phyloP scores from a whole-genome alignment of 2,113 vertebrate species.

The Cricetomys ansorgei region DNA sequence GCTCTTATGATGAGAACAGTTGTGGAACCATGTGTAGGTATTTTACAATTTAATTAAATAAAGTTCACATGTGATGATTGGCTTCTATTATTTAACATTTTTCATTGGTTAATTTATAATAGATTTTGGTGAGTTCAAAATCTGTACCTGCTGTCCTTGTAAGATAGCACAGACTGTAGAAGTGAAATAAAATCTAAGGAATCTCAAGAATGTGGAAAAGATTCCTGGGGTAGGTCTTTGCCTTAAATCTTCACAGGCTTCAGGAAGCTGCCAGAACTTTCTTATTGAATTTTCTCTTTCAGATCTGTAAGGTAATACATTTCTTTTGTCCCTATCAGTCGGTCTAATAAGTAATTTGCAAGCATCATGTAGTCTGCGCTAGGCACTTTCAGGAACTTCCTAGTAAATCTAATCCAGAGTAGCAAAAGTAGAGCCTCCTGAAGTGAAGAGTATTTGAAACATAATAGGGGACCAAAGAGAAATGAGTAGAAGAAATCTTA shows the following conservation, averaged over 20 bases:
- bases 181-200: neutral
- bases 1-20: neutral
- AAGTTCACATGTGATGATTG: neutral
- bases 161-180: neutral
- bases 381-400: neutral
- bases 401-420: neutral
- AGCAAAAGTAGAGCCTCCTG: neutral
- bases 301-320: neutral
- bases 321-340: neutral
- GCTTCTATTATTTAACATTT: neutral
- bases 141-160: neutral
- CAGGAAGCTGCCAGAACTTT: neutral
- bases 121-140: neutral
- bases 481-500: neutral
- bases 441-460: neutral
- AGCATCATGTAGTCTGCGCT: fast-evolving
- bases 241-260: neutral
- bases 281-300: neutral
- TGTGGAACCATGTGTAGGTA: neutral
- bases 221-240: neutral
- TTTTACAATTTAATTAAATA: neutral
- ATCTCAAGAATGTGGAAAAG: neutral
- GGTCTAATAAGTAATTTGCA: neutral
- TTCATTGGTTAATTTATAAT: neutral
- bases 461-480: neutral